Evolutionary conservation across 2,888 invertebrate species (phyloP).

Genomic region (Polia nebulosa): DNA sequence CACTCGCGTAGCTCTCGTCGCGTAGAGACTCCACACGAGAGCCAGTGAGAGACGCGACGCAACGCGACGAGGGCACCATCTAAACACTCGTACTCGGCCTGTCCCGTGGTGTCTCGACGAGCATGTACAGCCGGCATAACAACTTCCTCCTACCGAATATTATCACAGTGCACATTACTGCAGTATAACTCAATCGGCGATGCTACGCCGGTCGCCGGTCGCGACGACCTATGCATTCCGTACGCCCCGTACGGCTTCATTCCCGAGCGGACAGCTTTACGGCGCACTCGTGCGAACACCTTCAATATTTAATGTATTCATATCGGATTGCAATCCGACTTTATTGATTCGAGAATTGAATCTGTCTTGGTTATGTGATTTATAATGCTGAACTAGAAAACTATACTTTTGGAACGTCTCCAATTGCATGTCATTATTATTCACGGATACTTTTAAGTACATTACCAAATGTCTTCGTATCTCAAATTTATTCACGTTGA

Average conservation of each 20-base stretch:
- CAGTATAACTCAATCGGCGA: slow-evolving; percentile 37
- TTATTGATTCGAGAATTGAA: slow-evolving; percentile 62
- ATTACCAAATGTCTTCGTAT: not conserved
- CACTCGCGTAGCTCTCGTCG: too few relatives aligned
- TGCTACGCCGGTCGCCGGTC: slow-evolving; percentile 29
- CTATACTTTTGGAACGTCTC: slow-evolving; percentile 22
- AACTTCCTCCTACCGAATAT: slow-evolving; percentile 15
- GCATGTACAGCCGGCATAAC: too few relatives aligned
- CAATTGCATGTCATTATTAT: slow-evolving; percentile 15
- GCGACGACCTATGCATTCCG: slow-evolving; percentile 48
- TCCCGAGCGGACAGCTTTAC: slow-evolving; percentile 59
- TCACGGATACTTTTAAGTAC: not conserved
- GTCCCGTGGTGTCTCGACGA: too few relatives aligned
- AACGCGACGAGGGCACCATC: too few relatives aligned
- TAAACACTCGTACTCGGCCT: too few relatives aligned
- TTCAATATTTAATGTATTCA: slow-evolving; percentile 58
- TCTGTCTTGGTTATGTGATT: slow-evolving; percentile 53
- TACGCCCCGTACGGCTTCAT: slow-evolving; percentile 47
- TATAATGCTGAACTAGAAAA: slow-evolving; percentile 22
- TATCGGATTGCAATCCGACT: slow-evolving; percentile 48
- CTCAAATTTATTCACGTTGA: not conserved
- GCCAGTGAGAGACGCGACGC: too few relatives aligned
- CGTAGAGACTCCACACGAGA: too few relatives aligned
- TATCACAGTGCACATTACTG: slow-evolving; percentile 10
- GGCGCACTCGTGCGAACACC: slow-evolving; percentile 55